phyloP scores from a whole-genome alignment of 2,113 vertebrate genomes.

The Odocoileus hemionus region DNA sequence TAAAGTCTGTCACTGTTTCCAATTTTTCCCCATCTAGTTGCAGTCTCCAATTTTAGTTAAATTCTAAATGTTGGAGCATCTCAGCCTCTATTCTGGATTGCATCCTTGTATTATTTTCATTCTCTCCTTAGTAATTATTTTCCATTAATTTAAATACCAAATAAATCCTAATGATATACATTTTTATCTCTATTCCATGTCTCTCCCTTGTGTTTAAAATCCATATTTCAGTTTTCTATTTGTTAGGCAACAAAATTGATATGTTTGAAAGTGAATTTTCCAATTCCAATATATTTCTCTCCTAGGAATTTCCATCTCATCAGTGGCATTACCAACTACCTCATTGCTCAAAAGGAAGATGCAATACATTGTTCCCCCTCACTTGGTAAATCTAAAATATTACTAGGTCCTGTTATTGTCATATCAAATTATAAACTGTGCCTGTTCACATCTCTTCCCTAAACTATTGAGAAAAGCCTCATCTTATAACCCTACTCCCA shows the following conservation, averaged over 20 bases:
- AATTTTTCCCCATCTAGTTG: not conserved
- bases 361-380: not conserved
- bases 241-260: not conserved
- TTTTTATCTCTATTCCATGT: not conserved
- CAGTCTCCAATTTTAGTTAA: not conserved
- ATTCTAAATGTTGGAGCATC: not conserved
- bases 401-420: not conserved
- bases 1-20: not conserved
- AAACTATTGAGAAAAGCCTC: not conserved
- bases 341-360: not conserved
- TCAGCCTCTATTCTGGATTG: not conserved
- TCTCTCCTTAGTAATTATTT: not conserved
- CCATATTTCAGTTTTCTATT: not conserved
- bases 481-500: rapidly evolving
- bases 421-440: not conserved
- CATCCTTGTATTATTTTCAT: not conserved
- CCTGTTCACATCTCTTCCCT: not conserved
- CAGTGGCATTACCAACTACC: not conserved
- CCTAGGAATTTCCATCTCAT: not conserved
- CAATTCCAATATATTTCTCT: not conserved
- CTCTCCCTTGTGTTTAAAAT: not conserved
- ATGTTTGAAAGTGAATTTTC: not conserved
- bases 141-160: not conserved
- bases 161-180: not conserved
- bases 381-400: not conserved